Conservation (phyloP, 2,113 vertebrate genomes). For the Seriola quinqueradiata region DNA sequence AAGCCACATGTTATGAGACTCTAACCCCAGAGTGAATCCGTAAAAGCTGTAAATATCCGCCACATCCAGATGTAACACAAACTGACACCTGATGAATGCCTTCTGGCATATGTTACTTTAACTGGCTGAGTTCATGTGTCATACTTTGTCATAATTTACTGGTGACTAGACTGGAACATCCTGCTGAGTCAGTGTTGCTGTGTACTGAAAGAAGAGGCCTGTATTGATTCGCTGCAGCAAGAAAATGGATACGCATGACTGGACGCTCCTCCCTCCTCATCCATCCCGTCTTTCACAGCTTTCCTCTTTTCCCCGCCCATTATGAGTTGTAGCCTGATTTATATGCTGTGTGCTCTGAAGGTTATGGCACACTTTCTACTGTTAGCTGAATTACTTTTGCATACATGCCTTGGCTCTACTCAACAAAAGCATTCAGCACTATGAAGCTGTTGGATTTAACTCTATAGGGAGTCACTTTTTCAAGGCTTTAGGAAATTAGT, state of each 20-base stretch:
- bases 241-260: slow-evolving; percentile 20
- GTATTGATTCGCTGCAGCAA: slow-evolving; percentile 55
- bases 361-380: neutral
- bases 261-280: neutral
- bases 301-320: neutral
- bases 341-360: neutral
- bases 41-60: neutral
- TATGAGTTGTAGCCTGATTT: slow-evolving; percentile 31
- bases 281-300: neutral
- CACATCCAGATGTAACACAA: neutral
- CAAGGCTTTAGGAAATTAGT: neutral
- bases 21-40: neutral
- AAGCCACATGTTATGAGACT: neutral
- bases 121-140: neutral
- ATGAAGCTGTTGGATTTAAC: neutral
- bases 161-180: neutral
- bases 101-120: neutral
- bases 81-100: neutral
- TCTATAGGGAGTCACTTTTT: neutral
- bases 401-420: neutral
- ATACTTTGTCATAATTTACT: slow-evolving; percentile 8
- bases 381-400: neutral
- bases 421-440: neutral
- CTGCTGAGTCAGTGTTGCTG: slow-evolving; percentile 43
- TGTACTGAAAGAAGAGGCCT: neutral